Evolutionary conservation across 2,113 vertebrate species (phyloP).

Genomic region (Jacana jacana): DNA sequence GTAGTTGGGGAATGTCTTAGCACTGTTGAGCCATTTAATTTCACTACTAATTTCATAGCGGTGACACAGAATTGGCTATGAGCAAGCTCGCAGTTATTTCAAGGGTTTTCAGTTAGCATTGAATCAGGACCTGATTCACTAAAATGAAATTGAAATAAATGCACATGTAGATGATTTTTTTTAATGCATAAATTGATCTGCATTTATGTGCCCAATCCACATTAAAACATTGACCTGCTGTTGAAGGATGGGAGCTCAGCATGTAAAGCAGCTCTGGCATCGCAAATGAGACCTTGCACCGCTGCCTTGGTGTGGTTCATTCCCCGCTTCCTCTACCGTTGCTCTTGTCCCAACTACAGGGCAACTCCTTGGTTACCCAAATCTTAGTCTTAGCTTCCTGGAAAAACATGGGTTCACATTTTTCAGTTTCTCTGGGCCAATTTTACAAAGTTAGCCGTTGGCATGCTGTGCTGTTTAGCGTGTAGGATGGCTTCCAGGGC

Average conservation of each 20-base stretch:
- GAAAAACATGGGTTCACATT: neutral
- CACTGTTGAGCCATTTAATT: conserved; percentile 62
- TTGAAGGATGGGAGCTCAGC: conserved; percentile 48
- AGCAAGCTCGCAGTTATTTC: conserved; percentile 54
- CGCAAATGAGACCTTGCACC: conserved; percentile 1
- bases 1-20: conserved; percentile 68
- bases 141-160: conserved; percentile 71
- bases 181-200: conserved; percentile 64
- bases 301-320: rapidly evolving
- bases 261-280: conserved; percentile 18
- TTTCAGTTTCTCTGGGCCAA: neutral
- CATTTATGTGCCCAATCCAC: conserved; percentile 55
- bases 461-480: neutral
- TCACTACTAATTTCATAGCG: conserved; percentile 57
- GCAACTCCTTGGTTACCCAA: neutral
- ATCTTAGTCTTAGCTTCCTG: neutral
- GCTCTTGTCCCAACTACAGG: neutral
- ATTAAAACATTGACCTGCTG: conserved; percentile 56
- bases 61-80: conserved; percentile 56
- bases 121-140: conserved; percentile 50
- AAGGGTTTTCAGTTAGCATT: conserved; percentile 52
- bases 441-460: neutral
- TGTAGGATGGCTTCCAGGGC: neutral
- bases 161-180: conserved; percentile 58
- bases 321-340: neutral